Evolutionary conservation across 2,797 vertebrate genomes (phyloP).

Genomic region (Vireo griseus): DNA sequence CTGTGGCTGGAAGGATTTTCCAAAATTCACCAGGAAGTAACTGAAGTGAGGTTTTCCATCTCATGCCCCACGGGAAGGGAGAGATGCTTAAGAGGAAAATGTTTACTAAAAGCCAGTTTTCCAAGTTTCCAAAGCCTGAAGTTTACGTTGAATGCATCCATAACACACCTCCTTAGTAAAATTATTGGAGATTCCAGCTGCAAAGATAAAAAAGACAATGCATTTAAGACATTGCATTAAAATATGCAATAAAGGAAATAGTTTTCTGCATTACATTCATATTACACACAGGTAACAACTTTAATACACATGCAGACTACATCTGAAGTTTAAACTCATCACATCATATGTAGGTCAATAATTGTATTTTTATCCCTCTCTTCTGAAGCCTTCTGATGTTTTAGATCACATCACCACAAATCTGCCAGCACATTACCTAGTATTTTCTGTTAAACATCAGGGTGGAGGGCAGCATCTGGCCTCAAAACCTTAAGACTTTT

Average conservation of each 20-base stretch:
- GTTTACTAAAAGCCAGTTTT: background rate
- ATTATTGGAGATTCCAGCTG: background rate
- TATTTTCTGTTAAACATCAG: constrained; percentile 34
- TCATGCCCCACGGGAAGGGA: background rate
- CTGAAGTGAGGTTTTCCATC: background rate
- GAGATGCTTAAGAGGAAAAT: background rate
- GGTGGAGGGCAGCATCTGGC: constrained; percentile 1
- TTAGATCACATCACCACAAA: constrained; percentile 12
- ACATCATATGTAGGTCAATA: background rate
- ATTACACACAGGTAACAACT: background rate
- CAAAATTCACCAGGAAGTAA: background rate
- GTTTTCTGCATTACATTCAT: background rate
- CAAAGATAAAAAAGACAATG: constrained; percentile 40
- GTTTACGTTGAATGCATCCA: background rate
- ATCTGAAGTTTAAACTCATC: constrained; percentile 44
- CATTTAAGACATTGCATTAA: constrained; percentile 29
- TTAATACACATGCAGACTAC: background rate
- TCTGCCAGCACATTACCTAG: background rate
- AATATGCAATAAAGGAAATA: background rate
- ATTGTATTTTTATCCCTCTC: constrained; percentile 36
- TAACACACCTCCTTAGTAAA: background rate
- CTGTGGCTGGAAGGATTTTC: background rate
- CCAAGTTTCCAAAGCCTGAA: background rate
- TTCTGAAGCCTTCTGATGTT: background rate
- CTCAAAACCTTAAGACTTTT: constrained; percentile 14